Evolutionary conservation across 2,888 invertebrate species (phyloP).

Genomic region (Tachina lurida): DNA sequence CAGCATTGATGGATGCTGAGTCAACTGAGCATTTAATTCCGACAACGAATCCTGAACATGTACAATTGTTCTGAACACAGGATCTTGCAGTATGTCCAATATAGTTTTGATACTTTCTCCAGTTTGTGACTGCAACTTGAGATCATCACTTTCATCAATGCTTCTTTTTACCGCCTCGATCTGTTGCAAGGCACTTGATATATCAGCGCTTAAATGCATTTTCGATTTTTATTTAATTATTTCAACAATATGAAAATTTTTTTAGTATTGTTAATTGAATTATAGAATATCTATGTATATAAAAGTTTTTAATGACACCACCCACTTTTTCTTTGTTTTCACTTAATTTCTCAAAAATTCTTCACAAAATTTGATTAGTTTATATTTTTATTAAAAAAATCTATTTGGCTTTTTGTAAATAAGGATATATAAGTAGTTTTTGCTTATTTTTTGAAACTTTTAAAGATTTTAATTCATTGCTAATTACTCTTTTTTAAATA

Average conservation of each 20-base stretch:
- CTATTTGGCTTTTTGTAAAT: background rate
- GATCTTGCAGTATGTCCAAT: constrained; percentile 93
- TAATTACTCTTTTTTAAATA: constrained; percentile 16
- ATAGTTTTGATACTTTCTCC: constrained; percentile 92
- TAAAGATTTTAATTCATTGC: background rate
- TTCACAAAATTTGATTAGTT: background rate
- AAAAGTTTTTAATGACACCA: constrained; percentile 32
- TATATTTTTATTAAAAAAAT: background rate
- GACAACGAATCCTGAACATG: constrained; percentile 95
- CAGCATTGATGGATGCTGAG: constrained; percentile 95
- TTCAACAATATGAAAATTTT: constrained; percentile 16
- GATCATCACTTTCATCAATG: constrained; percentile 92
- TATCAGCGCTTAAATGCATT: constrained; percentile 85
- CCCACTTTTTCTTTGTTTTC: constrained; percentile 48
- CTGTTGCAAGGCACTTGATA: constrained; percentile 94
- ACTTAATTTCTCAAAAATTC: background rate
- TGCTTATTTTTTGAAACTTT: background rate
- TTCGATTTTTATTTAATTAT: constrained; percentile 17
- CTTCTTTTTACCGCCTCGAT: constrained; percentile 94
- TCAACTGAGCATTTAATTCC: constrained; percentile 93
- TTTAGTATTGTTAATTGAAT: constrained; percentile 61
- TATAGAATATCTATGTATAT: constrained; percentile 14
- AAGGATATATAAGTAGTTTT: background rate
- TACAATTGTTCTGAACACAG: constrained; percentile 94
- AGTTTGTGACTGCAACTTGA: constrained; percentile 88